Evolutionary conservation across 2,113 vertebrate genomes (phyloP).

Genomic region (Petromus typicus): DNA sequence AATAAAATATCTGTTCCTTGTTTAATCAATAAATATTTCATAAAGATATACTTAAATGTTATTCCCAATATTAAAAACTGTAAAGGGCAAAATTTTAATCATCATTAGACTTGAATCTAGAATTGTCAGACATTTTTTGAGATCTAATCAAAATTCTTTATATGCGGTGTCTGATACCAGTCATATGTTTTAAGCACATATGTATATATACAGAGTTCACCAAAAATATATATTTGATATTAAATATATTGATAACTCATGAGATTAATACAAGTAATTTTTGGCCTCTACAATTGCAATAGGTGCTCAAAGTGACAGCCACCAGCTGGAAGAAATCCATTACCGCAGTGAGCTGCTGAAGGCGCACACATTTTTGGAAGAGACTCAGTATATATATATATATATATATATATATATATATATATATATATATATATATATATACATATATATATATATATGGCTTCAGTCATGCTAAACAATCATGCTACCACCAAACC

Average conservation of each 20-base stretch:
- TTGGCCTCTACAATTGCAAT: not conserved
- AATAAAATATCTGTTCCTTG: not conserved
- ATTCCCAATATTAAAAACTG: not conserved
- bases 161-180: not conserved
- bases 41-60: not conserved
- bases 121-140: not conserved
- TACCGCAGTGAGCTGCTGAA: not conserved
- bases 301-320: not conserved
- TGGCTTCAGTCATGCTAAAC: not conserved
- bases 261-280: not conserved
- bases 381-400: not conserved
- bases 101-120: not conserved
- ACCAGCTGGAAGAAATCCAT: not conserved
- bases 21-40: slow-evolving; percentile 20
- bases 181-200: not conserved
- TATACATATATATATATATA: not conserved
- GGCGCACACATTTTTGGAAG: not conserved
- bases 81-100: not conserved
- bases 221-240: not conserved
- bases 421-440: not conserved
- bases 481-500: not conserved
- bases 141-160: not conserved
- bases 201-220: not conserved
- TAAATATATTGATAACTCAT: not conserved
- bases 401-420: not conserved